phyloP scores from a whole-genome alignment of 2,888 invertebrate species.

The Tromatobia lineatoria region DNA sequence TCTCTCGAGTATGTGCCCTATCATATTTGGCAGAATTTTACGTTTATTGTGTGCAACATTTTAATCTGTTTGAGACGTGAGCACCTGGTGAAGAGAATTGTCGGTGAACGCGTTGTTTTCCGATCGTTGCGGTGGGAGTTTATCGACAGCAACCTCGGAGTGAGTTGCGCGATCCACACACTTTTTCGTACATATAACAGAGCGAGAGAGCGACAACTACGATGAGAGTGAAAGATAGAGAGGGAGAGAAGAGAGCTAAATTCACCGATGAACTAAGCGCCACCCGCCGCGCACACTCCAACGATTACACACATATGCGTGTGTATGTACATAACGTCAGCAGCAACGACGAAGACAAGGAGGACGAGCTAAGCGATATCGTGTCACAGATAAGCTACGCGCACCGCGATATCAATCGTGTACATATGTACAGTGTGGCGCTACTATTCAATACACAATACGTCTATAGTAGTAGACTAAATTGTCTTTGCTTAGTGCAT shows the following conservation, averaged over 20 bases:
- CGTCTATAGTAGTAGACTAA: neutral
- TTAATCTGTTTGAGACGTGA: slow-evolving; percentile 25
- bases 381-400: slow-evolving; percentile 64
- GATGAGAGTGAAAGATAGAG: slow-evolving; percentile 21
- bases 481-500: neutral
- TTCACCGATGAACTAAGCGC: slow-evolving; percentile 79
- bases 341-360: slow-evolving; percentile 52
- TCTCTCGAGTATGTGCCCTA: slow-evolving; percentile 21
- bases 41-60: neutral
- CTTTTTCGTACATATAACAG: slow-evolving; percentile 22
- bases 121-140: slow-evolving; percentile 6
- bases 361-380: slow-evolving; percentile 61
- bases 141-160: slow-evolving; percentile 23
- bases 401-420: slow-evolving; percentile 58
- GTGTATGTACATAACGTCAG: slow-evolving; percentile 35
- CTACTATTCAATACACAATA: slow-evolving; percentile 27
- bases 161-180: slow-evolving; percentile 9
- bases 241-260: slow-evolving; percentile 69
- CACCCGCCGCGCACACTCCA: slow-evolving; percentile 67
- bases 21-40: neutral
- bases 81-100: neutral
- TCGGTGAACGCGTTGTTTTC: neutral
- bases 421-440: slow-evolving; percentile 15
- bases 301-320: slow-evolving; percentile 12
- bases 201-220: neutral